phyloP scores from a whole-genome alignment of 2,113 vertebrate species.

The Tyto alba region DNA sequence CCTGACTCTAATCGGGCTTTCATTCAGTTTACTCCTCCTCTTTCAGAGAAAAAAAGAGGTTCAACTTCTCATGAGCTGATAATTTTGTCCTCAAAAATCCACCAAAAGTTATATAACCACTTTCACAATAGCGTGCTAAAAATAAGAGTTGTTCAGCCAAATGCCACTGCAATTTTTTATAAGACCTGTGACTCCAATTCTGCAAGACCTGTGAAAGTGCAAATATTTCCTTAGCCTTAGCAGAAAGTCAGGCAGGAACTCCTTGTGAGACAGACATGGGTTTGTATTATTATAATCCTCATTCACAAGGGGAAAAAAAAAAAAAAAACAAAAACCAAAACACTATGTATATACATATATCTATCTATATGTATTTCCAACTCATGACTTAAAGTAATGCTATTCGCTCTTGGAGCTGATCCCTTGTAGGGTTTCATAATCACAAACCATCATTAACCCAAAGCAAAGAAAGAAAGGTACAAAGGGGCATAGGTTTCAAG shows the following conservation, averaged over 20 bases:
- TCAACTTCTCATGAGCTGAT: constrained; percentile 9
- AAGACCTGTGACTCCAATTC: constrained; percentile 27
- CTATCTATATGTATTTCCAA: not conserved
- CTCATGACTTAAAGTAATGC: not conserved
- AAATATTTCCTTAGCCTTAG: not conserved
- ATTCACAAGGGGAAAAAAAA: not conserved
- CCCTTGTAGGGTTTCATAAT: not conserved
- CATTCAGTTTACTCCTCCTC: not conserved
- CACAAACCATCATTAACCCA: constrained; percentile 9
- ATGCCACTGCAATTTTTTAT: constrained; percentile 16
- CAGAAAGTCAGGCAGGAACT: not conserved
- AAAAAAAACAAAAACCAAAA: too few species aligned
- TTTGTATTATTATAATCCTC: not conserved
- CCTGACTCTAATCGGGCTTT: not conserved
- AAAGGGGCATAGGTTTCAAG: constrained; percentile 13
- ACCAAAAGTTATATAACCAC: constrained; percentile 54
- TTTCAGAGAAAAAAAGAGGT: not conserved
- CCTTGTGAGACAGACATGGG: not conserved
- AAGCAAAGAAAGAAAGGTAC: constrained; percentile 24
- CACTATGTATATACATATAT: not conserved
- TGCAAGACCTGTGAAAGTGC: not conserved
- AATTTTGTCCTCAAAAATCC: constrained; percentile 52
- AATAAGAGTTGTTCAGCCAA: constrained; percentile 28
- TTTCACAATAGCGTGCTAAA: constrained; percentile 55
- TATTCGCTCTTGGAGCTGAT: not conserved